Evolutionary conservation across 2,113 vertebrate genomes (phyloP).

Genomic region (Myocastor coypus): DNA sequence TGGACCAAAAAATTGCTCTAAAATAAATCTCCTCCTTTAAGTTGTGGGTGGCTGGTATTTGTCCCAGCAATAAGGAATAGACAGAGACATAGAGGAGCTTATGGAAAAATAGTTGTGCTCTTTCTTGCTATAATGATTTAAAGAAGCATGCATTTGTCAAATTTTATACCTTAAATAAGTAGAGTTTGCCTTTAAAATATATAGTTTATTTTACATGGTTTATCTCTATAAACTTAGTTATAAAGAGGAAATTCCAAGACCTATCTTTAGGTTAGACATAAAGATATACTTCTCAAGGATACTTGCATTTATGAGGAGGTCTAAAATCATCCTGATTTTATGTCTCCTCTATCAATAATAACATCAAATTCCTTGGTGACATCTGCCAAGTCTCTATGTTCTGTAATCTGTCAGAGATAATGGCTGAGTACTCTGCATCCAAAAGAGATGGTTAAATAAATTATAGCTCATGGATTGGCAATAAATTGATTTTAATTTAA

Average conservation of each 20-base stretch:
- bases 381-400: constrained; percentile 56
- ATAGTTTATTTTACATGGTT: neutral
- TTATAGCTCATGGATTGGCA: constrained; percentile 63
- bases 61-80: neutral
- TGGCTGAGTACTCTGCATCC: constrained; percentile 13
- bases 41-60: neutral
- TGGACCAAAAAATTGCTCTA: neutral
- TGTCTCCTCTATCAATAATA: constrained; percentile 1
- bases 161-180: neutral
- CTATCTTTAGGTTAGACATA: neutral
- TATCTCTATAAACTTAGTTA: neutral
- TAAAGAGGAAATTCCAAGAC: neutral
- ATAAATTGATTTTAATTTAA: constrained; percentile 75
- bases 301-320: neutral
- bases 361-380: constrained; percentile 41
- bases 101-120: neutral
- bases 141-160: neutral
- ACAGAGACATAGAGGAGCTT: neutral
- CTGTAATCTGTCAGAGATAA: constrained; percentile 39
- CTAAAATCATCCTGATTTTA: neutral
- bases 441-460: constrained; percentile 67
- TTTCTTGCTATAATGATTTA: neutral
- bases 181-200: neutral
- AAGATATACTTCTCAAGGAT: neutral
- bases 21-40: neutral